Conservation (phyloP, 2,113 vertebrate genomes). For the Capricornis sumatraensis region DNA sequence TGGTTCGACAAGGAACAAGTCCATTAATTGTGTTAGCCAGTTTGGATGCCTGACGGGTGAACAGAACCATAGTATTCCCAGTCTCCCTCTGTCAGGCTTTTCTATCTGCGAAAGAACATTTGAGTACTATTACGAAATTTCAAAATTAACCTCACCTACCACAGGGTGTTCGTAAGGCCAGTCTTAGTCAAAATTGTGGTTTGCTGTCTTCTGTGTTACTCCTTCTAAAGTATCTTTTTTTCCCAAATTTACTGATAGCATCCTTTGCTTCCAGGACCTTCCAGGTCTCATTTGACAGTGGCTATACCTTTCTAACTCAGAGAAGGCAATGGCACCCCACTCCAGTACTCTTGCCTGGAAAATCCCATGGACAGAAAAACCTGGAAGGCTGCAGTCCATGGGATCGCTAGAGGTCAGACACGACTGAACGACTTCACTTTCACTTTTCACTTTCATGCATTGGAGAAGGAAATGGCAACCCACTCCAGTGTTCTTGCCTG, state of each 20-base stretch:
- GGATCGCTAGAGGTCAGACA: too few relatives aligned
- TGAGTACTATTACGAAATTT: background rate
- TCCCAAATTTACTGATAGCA: background rate
- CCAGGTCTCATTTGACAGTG: background rate
- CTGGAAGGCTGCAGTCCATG: too few relatives aligned
- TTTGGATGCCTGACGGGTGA: background rate
- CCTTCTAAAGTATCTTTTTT: background rate
- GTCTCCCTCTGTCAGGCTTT: background rate
- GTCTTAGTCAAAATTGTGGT: background rate
- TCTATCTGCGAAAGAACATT: background rate
- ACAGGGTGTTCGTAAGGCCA: background rate
- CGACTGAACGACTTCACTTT: too few relatives aligned
- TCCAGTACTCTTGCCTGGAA: too few relatives aligned
- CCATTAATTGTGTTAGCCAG: background rate
- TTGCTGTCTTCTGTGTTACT: background rate
- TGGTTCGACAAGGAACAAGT: background rate
- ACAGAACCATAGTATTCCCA: background rate
- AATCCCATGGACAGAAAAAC: too few relatives aligned
- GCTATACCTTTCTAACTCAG: background rate
- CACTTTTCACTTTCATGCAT: too few relatives aligned
- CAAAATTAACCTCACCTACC: background rate
- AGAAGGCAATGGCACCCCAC: too few relatives aligned
- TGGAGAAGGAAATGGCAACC: too few relatives aligned
- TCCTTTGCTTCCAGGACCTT: background rate
- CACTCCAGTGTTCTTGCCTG: too few relatives aligned